Evolutionary conservation across 2,888 invertebrate genomes (phyloP), one percentile per base, ranked within the genome.

Genomic region (Gastracanthus pulcherrimus): DNA sequence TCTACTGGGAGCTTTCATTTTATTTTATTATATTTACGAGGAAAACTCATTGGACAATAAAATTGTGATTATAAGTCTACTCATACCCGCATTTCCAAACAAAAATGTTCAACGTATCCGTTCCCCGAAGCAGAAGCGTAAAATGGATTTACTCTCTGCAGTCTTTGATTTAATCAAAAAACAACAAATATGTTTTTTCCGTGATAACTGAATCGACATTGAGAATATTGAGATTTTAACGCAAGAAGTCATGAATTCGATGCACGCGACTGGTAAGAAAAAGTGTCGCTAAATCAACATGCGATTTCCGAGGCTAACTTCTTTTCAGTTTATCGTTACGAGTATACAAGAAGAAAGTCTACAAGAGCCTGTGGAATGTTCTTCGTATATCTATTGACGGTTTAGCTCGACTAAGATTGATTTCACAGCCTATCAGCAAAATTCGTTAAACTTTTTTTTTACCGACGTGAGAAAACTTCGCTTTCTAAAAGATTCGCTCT

Each of bases 321-420:
- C 34, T 34, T 62, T 62, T n/a, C 7, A 64, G 23, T 64, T 38
- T 36, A 64, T 64, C 64, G 16, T 62, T 64, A 19, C n/a, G 38
- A 23, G 16, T 36, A 64, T 64, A 38, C 36, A 64, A 64, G n/a
- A n/a, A n/a, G n/a, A n/a, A n/a, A n/a, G n/a, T n/a, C n/a, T 64
- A 23, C 23, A 23, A 6, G 64, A 23, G 7, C 11, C 19, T 3
- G 4, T 38, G 13, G 26, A 64, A 4, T 19, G 19, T 64, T 26
- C 38, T 38, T 38, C 38, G 38, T 38, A 38, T 64, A n/a, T 11
- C 64, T 67, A 16, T 3, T 19, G 13, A 29, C 29, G 4, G 67
- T 48, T 48, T 9, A 26, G 31, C 6, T n/a, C 31, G 31, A 19
- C 45, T 26, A 67, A 67, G 67, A 67, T 67, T 48, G 67, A 67